Conservation (phyloP, 2,113 vertebrate genomes). For the Zingel zingel region DNA sequence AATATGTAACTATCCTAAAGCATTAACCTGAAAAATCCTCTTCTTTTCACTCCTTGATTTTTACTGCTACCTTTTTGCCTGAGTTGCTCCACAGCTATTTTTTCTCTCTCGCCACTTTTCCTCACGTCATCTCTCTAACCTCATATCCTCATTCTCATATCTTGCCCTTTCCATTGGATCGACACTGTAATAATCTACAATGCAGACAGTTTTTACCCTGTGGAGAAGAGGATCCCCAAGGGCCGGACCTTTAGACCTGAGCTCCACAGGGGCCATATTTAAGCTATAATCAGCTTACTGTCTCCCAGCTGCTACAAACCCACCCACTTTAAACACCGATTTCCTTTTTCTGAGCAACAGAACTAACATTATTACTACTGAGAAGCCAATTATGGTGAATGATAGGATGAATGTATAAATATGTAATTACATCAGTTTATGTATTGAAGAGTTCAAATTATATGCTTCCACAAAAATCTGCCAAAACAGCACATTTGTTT, state of each 20-base stretch:
- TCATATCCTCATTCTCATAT: background rate
- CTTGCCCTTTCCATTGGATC: background rate
- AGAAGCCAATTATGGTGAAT: slow-evolving; percentile 21
- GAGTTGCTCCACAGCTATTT: background rate
- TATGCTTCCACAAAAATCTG: background rate
- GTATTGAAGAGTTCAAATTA: background rate
- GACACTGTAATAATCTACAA: background rate
- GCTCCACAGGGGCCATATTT: slow-evolving; percentile 60
- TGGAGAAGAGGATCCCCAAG: slow-evolving; percentile 28
- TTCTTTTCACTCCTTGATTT: background rate
- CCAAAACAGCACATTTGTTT: background rate
- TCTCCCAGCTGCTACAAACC: slow-evolving; percentile 51
- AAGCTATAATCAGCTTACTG: slow-evolving; percentile 77
- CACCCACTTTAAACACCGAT: slow-evolving; percentile 18
- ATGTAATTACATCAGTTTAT: background rate
- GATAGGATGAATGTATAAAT: background rate
- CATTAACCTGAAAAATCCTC: background rate
- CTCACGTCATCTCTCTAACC: background rate
- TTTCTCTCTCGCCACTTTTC: background rate
- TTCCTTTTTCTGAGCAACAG: slow-evolving; percentile 19
- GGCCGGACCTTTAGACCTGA: slow-evolving; percentile 46
- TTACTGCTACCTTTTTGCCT: background rate
- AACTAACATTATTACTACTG: slow-evolving; percentile 21
- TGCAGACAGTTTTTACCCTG: slow-evolving; percentile 26
- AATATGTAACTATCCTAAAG: background rate